phyloP scores from a whole-genome alignment of 2,113 vertebrate genomes.

The Lathamus discolor region DNA sequence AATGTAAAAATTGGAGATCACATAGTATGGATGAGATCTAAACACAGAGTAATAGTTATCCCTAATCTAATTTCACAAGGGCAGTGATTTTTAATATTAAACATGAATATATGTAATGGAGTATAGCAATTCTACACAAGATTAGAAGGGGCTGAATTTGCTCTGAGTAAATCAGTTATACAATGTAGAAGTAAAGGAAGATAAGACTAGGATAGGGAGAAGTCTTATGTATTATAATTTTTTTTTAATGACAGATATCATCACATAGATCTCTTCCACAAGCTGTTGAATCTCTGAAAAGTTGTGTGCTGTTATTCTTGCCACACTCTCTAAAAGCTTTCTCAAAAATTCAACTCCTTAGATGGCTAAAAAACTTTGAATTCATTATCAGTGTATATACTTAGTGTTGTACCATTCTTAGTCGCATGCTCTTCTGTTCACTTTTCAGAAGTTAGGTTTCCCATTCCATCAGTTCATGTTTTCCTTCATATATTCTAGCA shows the following conservation, averaged over 20 bases:
- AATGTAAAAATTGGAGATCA: not conserved
- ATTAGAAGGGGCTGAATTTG: not conserved
- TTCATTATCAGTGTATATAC: not conserved
- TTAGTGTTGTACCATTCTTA: not conserved
- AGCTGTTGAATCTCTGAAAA: not conserved
- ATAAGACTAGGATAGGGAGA: not conserved
- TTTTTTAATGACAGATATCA: not conserved
- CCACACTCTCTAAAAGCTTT: not conserved
- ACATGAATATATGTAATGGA: not conserved
- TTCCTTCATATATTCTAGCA: not conserved
- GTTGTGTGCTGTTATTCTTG: not conserved
- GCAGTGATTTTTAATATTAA: not conserved
- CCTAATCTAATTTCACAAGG: not conserved
- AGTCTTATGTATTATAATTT: not conserved
- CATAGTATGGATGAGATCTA: not conserved
- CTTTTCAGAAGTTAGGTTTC: not conserved
- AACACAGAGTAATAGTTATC: not conserved
- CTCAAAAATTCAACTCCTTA: not conserved
- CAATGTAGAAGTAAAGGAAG: not conserved
- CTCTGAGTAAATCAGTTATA: not conserved
- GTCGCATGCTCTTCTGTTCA: not conserved
- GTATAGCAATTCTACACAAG: not conserved
- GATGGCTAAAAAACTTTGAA: not conserved
- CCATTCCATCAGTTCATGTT: not conserved
- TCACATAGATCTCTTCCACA: not conserved